phyloP scores from a whole-genome alignment of 2,797 vertebrate species.

The Phrynocephalus guinanensis region DNA sequence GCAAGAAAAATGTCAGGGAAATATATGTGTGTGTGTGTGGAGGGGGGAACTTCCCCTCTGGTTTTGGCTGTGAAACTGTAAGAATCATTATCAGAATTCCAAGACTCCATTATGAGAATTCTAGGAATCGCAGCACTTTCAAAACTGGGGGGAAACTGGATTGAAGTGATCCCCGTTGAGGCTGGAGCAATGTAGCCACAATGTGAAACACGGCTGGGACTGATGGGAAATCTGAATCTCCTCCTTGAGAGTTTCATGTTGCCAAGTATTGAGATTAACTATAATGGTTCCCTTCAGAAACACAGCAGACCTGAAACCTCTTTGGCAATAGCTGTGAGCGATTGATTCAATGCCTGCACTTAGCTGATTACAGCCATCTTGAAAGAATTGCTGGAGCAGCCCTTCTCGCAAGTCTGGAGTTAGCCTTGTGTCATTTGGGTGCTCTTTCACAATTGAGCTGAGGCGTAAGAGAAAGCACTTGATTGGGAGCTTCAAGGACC shows the following conservation, averaged over 20 bases:
- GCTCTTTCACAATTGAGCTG: constrained; percentile 67
- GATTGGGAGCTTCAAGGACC: constrained; percentile 79
- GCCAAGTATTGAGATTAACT: constrained; percentile 54
- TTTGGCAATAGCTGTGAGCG: constrained; percentile 47
- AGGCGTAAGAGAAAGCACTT: constrained; percentile 46
- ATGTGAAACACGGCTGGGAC: not conserved
- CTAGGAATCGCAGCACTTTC: not conserved
- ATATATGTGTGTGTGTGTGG: not conserved
- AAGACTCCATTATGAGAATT: not conserved
- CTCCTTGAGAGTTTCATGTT: constrained; percentile 47
- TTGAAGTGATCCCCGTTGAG: constrained; percentile 23
- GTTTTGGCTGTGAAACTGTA: not conserved
- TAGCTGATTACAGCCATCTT: constrained; percentile 86
- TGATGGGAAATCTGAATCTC: constrained; percentile 49
- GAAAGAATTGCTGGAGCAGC: constrained; percentile 78
- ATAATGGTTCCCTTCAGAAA: constrained; percentile 64
- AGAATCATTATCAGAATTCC: not conserved
- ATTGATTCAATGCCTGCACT: constrained; percentile 70
- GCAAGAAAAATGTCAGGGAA: not conserved
- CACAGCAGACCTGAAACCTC: constrained; percentile 51
- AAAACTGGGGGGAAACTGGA: not conserved
- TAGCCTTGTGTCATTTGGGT: constrained; percentile 79
- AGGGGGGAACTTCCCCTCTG: not conserved
- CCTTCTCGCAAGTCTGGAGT: constrained; percentile 77
- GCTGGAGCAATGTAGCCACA: not conserved